Conservation (phyloP, 2,888 invertebrate genomes). For the Peribatodes rhomboidaria region DNA sequence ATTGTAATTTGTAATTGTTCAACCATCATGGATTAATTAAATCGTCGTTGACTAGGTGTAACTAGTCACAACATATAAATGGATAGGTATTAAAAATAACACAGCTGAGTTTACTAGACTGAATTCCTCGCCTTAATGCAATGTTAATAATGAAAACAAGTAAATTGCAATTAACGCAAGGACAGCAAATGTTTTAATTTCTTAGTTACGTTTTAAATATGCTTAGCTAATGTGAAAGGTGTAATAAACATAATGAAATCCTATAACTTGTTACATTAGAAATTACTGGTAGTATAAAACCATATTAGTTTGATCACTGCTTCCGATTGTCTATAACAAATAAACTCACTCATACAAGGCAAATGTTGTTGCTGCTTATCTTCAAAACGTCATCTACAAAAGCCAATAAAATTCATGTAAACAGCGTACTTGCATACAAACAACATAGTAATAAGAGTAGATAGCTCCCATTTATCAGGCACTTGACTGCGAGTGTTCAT, state of each 20-base stretch:
- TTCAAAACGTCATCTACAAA: not conserved
- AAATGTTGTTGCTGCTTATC: not conserved
- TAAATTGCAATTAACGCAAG: not conserved
- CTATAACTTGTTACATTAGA: no score
- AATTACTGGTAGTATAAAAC: no score
- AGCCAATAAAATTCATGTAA: slow-evolving; percentile 7
- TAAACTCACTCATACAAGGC: not conserved
- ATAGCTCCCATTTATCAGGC: slow-evolving; percentile 5
- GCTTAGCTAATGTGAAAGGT: no score
- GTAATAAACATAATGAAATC: no score
- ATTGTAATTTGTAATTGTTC: no score
- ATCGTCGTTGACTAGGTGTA: not conserved
- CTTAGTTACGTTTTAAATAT: no score
- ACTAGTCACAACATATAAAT: no score
- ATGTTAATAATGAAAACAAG: slow-evolving; percentile 4
- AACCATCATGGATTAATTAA: not conserved
- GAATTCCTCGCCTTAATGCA: not conserved
- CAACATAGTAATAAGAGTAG: not conserved
- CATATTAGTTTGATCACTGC: not conserved
- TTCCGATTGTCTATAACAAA: not conserved
- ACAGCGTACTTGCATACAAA: slow-evolving; percentile 7
- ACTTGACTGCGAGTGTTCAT: slow-evolving; percentile 14
- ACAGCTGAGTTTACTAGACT: not conserved
- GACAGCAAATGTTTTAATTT: not conserved
- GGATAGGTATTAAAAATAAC: no score